Percentiles rank a stretch among this genome's conserved stretches.
These are phyloP conservation scores for Drosophila ogumai DNA, from an alignment of 1,140 invertebrate species.

Conservation along the genomic window DNA sequence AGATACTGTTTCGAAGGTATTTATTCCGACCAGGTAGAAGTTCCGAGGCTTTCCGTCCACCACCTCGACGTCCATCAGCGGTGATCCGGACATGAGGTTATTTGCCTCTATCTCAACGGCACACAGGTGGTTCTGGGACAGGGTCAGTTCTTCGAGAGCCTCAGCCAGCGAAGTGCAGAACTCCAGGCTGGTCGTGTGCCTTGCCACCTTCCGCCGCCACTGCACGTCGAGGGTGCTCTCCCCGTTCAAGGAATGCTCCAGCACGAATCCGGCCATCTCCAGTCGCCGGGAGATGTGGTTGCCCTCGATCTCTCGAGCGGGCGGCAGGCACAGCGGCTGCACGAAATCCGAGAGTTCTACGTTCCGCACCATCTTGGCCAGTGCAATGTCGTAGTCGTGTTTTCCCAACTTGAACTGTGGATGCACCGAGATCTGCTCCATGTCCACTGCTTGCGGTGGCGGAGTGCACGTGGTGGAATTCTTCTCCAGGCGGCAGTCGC, in stretches of 20 bases:
- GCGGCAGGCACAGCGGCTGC: constrained; percentile 26
- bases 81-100: constrained; percentile 18
- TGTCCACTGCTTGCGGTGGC: constrained; percentile 2
- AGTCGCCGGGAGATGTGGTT: constrained; percentile 12
- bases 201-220: constrained; percentile 10
- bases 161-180: constrained; percentile 2
- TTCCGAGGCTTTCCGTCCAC: neutral
- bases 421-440: constrained; percentile 33
- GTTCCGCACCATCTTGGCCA: constrained; percentile 8
- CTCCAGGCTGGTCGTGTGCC: constrained; percentile 10
- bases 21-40: constrained; percentile 29
- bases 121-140: constrained; percentile 20
- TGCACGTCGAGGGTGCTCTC: too few relatives aligned
- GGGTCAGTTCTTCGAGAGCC: neutral
- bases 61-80: constrained; percentile 30
- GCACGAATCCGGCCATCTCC: constrained; percentile 17
- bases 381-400: constrained; percentile 24
- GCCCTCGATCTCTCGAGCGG: too few relatives aligned
- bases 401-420: constrained; percentile 1
- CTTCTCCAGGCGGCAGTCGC: constrained; percentile 2
- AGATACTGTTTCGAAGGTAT: neutral
- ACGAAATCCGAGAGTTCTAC: constrained; percentile 12
- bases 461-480: constrained; percentile 3
- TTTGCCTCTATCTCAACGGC: neutral
- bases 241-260: neutral